These are phyloP conservation scores for Cairina moschata DNA, from an alignment of 2,113 vertebrate species.

Conservation along the genomic window DNA sequence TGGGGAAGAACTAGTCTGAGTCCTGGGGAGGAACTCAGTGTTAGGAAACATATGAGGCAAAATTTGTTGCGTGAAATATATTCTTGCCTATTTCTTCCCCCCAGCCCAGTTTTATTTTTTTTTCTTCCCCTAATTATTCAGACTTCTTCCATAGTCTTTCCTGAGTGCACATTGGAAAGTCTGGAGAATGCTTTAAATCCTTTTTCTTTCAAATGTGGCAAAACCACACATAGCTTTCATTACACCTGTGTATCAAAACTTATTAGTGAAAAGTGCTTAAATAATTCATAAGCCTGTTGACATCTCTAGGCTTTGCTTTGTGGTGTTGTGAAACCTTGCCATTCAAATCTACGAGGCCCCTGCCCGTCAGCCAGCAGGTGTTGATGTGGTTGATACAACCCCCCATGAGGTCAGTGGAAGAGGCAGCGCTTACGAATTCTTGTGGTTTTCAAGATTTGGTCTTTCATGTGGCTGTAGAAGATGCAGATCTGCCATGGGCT, in stretches of 20 bases:
- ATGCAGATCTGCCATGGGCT: neutral
- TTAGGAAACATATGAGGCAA: neutral
- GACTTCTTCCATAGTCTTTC: neutral
- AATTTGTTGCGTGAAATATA: neutral
- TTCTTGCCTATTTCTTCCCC: neutral
- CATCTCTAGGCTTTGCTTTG: neutral
- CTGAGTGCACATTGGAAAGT: neutral
- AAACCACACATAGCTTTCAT: rapidly evolving
- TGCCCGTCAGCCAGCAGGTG: neutral
- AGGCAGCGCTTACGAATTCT: neutral
- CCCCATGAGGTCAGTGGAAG: neutral
- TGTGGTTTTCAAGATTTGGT: neutral
- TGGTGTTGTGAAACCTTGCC: neutral
- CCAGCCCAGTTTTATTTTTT: too few species aligned
- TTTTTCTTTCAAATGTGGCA: neutral
- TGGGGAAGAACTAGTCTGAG: neutral
- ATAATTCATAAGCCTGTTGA: neutral
- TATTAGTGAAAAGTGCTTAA: neutral
- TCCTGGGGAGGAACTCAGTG: neutral
- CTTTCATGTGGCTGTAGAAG: neutral
- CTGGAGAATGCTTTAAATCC: neutral
- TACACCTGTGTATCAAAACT: neutral
- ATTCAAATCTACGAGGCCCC: neutral
- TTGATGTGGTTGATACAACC: neutral
- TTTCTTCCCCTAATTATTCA: neutral